Conservation (phyloP, 2,113 vertebrate species). For the Penelope pileata region DNA sequence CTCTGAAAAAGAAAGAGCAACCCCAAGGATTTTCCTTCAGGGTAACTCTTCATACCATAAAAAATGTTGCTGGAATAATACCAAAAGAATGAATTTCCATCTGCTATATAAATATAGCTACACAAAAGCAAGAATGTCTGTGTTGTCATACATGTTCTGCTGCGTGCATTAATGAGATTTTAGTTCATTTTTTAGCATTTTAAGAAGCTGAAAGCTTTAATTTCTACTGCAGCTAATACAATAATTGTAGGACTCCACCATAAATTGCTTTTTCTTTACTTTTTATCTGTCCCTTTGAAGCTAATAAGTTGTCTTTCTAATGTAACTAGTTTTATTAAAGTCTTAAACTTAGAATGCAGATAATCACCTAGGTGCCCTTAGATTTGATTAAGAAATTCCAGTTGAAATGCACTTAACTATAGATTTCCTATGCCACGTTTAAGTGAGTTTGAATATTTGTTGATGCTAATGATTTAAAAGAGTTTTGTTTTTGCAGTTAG, state of each 20-base stretch:
- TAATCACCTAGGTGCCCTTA: conserved; percentile 23
- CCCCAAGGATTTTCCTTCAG: neutral
- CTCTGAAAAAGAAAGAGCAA: neutral
- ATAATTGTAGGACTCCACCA: neutral
- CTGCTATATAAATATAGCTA: neutral
- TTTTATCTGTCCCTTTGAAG: neutral
- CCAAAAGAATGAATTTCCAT: neutral
- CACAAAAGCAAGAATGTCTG: neutral
- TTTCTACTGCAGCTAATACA: neutral
- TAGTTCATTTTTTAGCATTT: neutral
- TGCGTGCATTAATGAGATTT: neutral
- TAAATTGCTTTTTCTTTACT: conserved; percentile 18
- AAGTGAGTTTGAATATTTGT: neutral
- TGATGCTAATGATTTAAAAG: neutral
- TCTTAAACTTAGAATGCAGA: neutral
- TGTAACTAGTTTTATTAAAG: conserved; percentile 5
- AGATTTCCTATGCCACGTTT: neutral
- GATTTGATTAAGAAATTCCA: conserved; percentile 10
- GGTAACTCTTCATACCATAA: neutral
- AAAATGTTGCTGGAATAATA: neutral
- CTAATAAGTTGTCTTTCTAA: conserved; percentile 16
- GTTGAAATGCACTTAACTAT: neutral
- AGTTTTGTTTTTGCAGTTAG: conserved; percentile 11
- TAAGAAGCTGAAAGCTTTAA: conserved; percentile 1
- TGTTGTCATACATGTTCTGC: rapidly evolving